Percentiles rank a stretch among this genome's conserved stretches.
These are phyloP conservation scores for Lamellibrachia satsuma DNA, from an alignment of 2,888 invertebrate species.

Conservation along the genomic window DNA sequence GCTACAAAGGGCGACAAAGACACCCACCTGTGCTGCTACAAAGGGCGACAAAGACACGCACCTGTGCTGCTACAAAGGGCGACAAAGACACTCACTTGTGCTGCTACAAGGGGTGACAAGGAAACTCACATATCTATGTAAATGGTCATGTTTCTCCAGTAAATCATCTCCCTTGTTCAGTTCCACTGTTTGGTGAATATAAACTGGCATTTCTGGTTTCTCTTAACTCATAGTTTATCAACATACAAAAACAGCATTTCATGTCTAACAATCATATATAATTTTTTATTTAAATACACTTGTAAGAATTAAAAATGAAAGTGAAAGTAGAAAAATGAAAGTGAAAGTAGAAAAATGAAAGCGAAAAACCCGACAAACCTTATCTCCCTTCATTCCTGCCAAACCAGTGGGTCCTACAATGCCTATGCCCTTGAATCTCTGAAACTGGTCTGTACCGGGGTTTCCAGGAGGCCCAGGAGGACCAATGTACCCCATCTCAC, in stretches of 20 bases:
- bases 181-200: too few species aligned
- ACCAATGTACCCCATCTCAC: constrained; percentile 42
- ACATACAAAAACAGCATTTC: not conserved
- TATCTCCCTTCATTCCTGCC: constrained; percentile 32
- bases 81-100: too few species aligned
- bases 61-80: too few species aligned
- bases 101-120: too few species aligned
- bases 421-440: constrained; percentile 18
- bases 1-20: too few species aligned
- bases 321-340: not conserved
- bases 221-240: too few species aligned
- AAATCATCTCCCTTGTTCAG: too few species aligned
- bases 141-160: too few species aligned
- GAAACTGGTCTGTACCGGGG: constrained; percentile 19
- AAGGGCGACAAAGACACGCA: too few species aligned
- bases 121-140: too few species aligned
- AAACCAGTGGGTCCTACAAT: constrained; percentile 31
- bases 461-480: constrained; percentile 37
- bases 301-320: not conserved
- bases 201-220: too few species aligned
- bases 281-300: not conserved
- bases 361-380: constrained; percentile 25
- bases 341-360: not conserved
- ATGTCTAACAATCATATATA: not conserved
- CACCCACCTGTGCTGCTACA: too few species aligned